Percentiles rank a stretch among this genome's conserved stretches.
These are phyloP conservation scores for Perizoma flavofasciatum DNA, from an alignment of 2,888 invertebrate genomes.

Conservation along the genomic window DNA sequence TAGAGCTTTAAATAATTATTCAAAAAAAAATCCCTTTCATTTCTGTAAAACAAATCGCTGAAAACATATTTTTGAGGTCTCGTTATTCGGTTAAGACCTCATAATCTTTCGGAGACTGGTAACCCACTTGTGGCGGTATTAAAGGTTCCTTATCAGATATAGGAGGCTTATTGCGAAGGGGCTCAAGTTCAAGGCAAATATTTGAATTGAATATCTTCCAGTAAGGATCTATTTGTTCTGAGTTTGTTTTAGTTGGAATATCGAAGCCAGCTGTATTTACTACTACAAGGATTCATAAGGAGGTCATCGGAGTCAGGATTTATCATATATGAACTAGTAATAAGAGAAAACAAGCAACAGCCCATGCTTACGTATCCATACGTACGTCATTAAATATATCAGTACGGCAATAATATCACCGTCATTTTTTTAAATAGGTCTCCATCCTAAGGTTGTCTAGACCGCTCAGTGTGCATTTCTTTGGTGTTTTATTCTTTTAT, in stretches of 20 bases:
- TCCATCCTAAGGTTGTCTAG: too few relatives aligned
- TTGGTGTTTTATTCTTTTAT: too few relatives aligned
- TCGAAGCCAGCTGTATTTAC: conserved; percentile 3
- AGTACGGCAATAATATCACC: too few relatives aligned
- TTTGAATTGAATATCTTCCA: conserved; percentile 29
- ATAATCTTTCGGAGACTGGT: conserved; percentile 13
- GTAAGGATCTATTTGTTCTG: conserved; percentile 25
- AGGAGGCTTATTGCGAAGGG: conserved; percentile 28
- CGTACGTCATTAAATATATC: too few relatives aligned
- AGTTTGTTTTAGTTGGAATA: conserved; percentile 24
- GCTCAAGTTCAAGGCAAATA: conserved; percentile 30
- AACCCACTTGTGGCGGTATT: conserved; percentile 31
- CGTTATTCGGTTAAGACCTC: conserved; percentile 3
- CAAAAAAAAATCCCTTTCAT: too few relatives aligned
- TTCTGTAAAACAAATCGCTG: neutral
- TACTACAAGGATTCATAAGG: conserved; percentile 4
- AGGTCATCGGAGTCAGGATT: conserved; percentile 1
- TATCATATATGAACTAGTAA: neutral
- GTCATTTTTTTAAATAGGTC: too few relatives aligned
- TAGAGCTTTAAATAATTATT: too few relatives aligned
- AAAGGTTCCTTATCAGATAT: conserved; percentile 24
- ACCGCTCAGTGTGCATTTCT: too few relatives aligned
- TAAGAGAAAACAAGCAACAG: too few relatives aligned
- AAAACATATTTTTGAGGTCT: neutral
- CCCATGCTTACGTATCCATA: too few relatives aligned